These are phyloP conservation scores for Plectrocnemia conspersa DNA, from an alignment of 1,140 invertebrate species.

Conservation along the genomic window DNA sequence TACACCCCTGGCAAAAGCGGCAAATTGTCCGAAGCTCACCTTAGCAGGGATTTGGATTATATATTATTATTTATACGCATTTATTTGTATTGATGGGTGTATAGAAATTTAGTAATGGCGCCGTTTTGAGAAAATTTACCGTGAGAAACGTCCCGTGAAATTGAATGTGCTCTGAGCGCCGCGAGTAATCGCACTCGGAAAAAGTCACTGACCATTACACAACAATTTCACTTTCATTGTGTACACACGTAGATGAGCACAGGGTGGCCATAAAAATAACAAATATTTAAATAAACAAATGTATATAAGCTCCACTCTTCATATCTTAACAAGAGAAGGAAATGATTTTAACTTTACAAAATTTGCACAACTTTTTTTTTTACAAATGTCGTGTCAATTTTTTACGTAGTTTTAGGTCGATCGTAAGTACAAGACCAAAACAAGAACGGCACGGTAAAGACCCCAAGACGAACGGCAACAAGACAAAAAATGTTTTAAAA, in stretches of 20 bases:
- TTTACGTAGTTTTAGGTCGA: too few species aligned
- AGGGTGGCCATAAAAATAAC: too few species aligned
- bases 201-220: too few species aligned
- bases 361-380: too few species aligned
- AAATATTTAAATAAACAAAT: too few species aligned
- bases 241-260: too few species aligned
- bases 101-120: constrained; percentile 12
- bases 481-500: constrained; percentile 21
- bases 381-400: too few species aligned
- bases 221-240: too few species aligned
- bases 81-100: constrained; percentile 25
- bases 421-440: too few species aligned
- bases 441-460: constrained; percentile 18
- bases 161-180: constrained; percentile 4
- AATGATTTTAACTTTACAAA: too few species aligned
- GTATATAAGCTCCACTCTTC: too few species aligned
- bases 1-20: not conserved
- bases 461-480: constrained; percentile 17
- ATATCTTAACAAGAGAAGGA: too few species aligned
- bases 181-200: constrained; percentile 5
- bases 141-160: constrained; percentile 13
- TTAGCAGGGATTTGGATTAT: constrained; percentile 15
- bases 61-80: constrained; percentile 35
- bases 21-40: constrained; percentile 5
- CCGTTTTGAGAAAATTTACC: constrained; percentile 15